phyloP scores from a whole-genome alignment of 2,113 vertebrate species.

The Vanacampus margaritifer region DNA sequence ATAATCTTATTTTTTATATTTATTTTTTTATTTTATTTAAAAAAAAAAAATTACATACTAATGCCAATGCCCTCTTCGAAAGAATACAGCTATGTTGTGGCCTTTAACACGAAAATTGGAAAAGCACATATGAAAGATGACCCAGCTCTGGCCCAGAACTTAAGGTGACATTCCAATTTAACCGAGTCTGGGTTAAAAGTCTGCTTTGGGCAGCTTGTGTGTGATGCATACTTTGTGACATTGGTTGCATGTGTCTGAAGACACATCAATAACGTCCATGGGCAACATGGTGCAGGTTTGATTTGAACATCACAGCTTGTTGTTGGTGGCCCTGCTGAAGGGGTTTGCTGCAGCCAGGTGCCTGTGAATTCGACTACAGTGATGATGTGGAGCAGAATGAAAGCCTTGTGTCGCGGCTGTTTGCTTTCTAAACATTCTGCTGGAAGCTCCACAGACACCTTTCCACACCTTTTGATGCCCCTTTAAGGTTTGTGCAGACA shows the following conservation, averaged over 20 bases:
- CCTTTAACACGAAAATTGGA: not conserved
- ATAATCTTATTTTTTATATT: not conserved
- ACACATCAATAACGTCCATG: conserved; percentile 2
- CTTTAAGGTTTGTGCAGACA: conserved; percentile 32
- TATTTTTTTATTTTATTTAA: too few species aligned
- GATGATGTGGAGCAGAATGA: conserved; percentile 47
- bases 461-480: conserved; percentile 44
- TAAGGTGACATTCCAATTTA: not conserved
- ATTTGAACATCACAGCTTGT: conserved; percentile 19
- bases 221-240: not conserved
- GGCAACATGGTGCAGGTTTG: conserved; percentile 3
- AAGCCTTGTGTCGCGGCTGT: conserved; percentile 49
- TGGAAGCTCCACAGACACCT: conserved; percentile 52
- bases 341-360: conserved; percentile 32
- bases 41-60: too few species aligned
- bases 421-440: conserved; percentile 60
- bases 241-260: conserved; percentile 3
- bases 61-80: not conserved
- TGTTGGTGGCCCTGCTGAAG: conserved; percentile 10
- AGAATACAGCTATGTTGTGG: not conserved
- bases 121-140: not conserved
- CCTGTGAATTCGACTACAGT: conserved; percentile 26
- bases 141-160: not conserved
- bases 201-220: conserved; percentile 1
- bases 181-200: not conserved